phyloP scores from a whole-genome alignment of 2,888 invertebrate genomes.

The Drosophila vallismaia region DNA sequence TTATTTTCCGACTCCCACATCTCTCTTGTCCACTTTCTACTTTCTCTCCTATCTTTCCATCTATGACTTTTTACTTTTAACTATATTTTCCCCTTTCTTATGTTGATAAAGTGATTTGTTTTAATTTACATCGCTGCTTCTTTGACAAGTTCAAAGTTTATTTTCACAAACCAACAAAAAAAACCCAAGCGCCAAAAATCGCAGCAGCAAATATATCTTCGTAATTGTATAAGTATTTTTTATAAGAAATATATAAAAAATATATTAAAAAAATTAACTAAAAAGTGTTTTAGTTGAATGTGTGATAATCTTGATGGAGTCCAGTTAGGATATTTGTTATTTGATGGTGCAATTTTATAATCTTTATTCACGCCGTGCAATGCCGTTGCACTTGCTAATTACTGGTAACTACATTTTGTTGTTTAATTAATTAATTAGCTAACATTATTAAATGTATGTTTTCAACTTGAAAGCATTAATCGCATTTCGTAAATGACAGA shows the following conservation, averaged over 20 bases:
- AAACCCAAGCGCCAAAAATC: conserved; percentile 56
- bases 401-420: conserved; percentile 29
- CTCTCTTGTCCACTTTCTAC: conserved; percentile 15
- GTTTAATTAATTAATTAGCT: conserved; percentile 22
- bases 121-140: conserved; percentile 67
- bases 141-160: conserved; percentile 56
- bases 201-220: conserved; percentile 77
- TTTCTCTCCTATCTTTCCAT: conserved; percentile 26
- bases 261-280: conserved; percentile 54
- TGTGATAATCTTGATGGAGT: too few species aligned
- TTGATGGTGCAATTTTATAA: conserved; percentile 18
- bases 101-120: conserved; percentile 68
- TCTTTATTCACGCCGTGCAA: conserved; percentile 48
- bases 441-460: conserved; percentile 2
- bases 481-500: background rate
- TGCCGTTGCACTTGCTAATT: conserved; percentile 17
- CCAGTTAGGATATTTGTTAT: background rate
- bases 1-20: conserved; percentile 39
- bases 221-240: conserved; percentile 82
- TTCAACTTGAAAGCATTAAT: conserved; percentile 2
- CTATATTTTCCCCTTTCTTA: conserved; percentile 20
- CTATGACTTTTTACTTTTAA: conserved; percentile 21
- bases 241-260: conserved; percentile 81
- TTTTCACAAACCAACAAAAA: conserved; percentile 58
- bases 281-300: background rate